Base-by-base conservation (phyloP, 2,797 vertebrate genomes). In the Sebastes aleutianus region DNA sequence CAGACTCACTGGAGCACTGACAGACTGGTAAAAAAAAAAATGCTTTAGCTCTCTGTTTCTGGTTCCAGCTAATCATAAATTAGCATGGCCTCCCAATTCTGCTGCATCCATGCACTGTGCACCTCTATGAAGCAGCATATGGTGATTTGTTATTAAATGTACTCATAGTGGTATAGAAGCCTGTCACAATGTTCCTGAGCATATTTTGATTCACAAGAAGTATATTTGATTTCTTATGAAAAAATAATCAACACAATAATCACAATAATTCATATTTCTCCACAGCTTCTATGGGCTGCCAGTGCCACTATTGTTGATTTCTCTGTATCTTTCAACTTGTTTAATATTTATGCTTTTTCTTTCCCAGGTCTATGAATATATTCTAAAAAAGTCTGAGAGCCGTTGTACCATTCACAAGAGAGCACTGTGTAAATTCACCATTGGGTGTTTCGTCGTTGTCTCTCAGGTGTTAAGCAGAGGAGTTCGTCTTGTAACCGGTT, bases 401-500 rank as follows among this genome's bases (percentile, higher is more conserved):
- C 62, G 29, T 70, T 80, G 24, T 56, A 32, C 2, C 47, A 56
- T 66, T 65, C 31, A 34, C 18, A 22, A 69, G 6, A 22, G 31
- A 69, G 24, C 64, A 22, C 73, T 62, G 39, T 84, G 34, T 87
- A 54, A 77, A 85, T 89, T 94, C 78, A 91, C 87, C 73, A 50
- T 13, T 91, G 83, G 86, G 89, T 94, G 88, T 96, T 87, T 96
- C 87, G 88, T 94, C 87, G 82, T 89, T 95, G 87, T 97, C 95
- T 95, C 96, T 84, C 91, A 98, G 97, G 95, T 95, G 76, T 93
- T 94, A 95, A 95, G 94, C 95, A 91, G 87, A 97, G 97, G 95
- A 97, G 96, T 93, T 95, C 96, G 18, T 98, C 96, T 92, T 96
- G 97, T 96, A 98, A 96, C 94, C 97, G 96, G 91, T 96, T 97